phyloP scores from a whole-genome alignment of 37 sponge, comb jelly and placozoan genomes.

The Oscarella lobularis region DNA sequence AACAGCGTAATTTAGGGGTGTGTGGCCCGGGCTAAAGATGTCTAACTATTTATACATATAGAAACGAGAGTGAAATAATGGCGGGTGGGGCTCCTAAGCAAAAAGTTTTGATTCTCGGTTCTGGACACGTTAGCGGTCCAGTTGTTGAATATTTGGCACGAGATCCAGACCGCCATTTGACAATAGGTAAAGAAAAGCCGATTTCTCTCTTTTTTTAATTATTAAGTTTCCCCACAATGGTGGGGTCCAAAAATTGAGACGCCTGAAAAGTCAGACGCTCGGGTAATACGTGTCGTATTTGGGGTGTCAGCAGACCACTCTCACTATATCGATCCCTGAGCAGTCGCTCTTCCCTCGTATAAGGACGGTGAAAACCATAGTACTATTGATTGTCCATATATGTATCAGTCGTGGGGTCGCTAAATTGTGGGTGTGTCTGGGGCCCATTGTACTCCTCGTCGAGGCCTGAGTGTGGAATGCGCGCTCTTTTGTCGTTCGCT shows the following conservation, averaged over 20 bases:
- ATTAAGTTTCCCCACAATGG: not conserved
- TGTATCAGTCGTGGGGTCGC: not conserved
- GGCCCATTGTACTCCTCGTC: not conserved
- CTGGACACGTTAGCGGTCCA: constrained; percentile 68
- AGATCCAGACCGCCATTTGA: constrained; percentile 33
- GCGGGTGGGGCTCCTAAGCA: constrained; percentile 1
- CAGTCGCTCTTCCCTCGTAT: constrained; percentile 1
- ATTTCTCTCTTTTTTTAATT: not conserved
- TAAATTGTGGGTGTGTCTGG: not conserved
- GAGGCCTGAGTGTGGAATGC: too few relatives aligned
- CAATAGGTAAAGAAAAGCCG: constrained; percentile 44
- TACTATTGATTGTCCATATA: too few relatives aligned
- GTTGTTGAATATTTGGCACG: constrained; percentile 69
- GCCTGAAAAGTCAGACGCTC: not conserved
- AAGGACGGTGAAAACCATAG: not conserved
- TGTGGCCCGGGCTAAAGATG: too few relatives aligned
- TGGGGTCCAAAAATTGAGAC: constrained; percentile 5
- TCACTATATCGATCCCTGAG: constrained; percentile 2
- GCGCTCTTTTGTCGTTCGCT: too few relatives aligned
- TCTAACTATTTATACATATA: too few relatives aligned
- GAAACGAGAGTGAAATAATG: too few relatives aligned
- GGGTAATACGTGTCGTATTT: not conserved
- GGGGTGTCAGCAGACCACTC: constrained; percentile 4
- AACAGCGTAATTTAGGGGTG: too few relatives aligned
- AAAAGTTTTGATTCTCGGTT: constrained; percentile 75